Evolutionary conservation across 2,888 invertebrate species (phyloP), one percentile per base, ranked within the genome.

Genomic region (Hydroisotoma schaefferi): DNA sequence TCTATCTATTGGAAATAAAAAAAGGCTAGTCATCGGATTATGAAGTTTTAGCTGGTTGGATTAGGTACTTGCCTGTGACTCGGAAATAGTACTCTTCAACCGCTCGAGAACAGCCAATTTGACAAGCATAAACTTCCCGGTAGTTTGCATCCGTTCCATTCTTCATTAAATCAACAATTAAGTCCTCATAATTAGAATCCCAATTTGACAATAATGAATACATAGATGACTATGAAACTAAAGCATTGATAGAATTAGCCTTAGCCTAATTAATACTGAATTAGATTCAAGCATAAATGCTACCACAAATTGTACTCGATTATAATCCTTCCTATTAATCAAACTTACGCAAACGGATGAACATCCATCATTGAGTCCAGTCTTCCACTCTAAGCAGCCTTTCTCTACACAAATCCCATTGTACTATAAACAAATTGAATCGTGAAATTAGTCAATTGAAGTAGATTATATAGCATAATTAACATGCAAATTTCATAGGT

Each of bases 361-460:
- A 28, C 71, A 71, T 22, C 71, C 71, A 38, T 59, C 55, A 8
- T 58, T 56, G 51, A 68, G 66, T 58, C 63, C 69, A 62, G 58
- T 63, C 60, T 65, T 67, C 71, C 69, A 71, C 37, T 66, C 51
- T 51, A 59, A 55, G 57, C 71, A 71, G 22, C 71, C 71, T 61
- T 65, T 57, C 10, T 57, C 56, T 43, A 70, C 57, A 43, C 71
- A 71, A 26, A 67, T 57, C 12, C 59, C 57, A 55, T 64, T 63
- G 55, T 67, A 67, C 71, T 71, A 59, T 2, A 61, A 66, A 57
- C n/a, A n/a, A n/a, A n/a, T n/a, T n/a, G n/a, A n/a, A n/a, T n/a
- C n/a, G n/a, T n/a, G n/a, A n/a, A n/a, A n/a, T n/a, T n/a, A n/a
- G n/a, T n/a, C n/a, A n/a, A n/a, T n/a, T n/a, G n/a, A n/a, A n/a